Evolutionary conservation across 2,113 vertebrate species (phyloP), one percentile per base, ranked within the genome.

Genomic region (Syngnathoides biaculeatus): DNA sequence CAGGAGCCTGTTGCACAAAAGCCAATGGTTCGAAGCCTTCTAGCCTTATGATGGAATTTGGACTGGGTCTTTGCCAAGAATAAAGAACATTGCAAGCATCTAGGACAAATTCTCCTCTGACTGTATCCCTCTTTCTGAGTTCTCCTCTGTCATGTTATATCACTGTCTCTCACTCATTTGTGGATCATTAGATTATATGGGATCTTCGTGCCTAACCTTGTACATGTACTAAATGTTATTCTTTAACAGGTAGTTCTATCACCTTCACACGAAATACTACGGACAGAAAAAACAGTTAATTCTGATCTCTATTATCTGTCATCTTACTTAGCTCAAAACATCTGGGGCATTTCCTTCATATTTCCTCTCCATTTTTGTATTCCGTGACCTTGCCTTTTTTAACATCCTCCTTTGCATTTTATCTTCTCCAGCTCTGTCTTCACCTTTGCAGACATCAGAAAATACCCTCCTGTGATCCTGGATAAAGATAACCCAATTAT

Each of bases 401-500:
- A 19, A 20, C 8, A 69, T 79, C 55, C 64, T 56, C 62, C n/a
- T 59, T 64, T 75, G 62, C 22, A 68, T 65, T 71, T 68, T 67
- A 45, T 53, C 43, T 55, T 67, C 65, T 65, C 52, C 72, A 73
- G 42, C 63, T 73, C 64, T 63, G 48, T 50, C 40, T 65, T 72
- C 64, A 71, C 67, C 71, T 75, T 77, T 70, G 55, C 64, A 52
- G 30, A 74, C 76, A 72, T 71, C 24, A 58, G 77, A 75, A 65
- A 70, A 84, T 76, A 66, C 69, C 67, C 50, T 69, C 73, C 59
- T 65, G 53, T 79, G 71, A 72, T 42, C 59, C 35, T 64, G 78
- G 84, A 87, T 84, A 77, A 82, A 82, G 74, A 82, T 85, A 85
- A 87, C 78, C 76, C 74, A 63, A 8, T 57, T 15, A 26, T 8